Evolutionary conservation across 2,797 vertebrate species (phyloP), one percentile per base, ranked within the genome.

Genomic region (Platyrinchus mystaceus): DNA sequence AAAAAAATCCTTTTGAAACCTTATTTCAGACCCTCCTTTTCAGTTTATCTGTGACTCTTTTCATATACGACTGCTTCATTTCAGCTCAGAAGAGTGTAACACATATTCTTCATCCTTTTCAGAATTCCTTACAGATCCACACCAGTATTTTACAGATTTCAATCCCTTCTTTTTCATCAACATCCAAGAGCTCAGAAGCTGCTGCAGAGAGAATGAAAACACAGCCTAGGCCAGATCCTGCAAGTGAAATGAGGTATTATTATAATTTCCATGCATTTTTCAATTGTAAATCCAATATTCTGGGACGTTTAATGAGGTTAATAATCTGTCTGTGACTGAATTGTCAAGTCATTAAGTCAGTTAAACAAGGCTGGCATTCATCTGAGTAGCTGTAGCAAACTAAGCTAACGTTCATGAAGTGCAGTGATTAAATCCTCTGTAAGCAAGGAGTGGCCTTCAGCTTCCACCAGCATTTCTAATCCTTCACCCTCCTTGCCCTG

Each of bases 101-200:
- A 14, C 1, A 1, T 14, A 28, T 43, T 87, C 84, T 66, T 77
- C 11, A 8, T 90, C 71, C 34, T 88, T 91, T 92, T 56, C 70
- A 91, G 96, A 89, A 87, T 89, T 93, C 84, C 10, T 89, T 97
- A 47, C 96, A 98, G 95, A 94, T 98, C 81, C 98, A 98, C 68
- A 97, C 95, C n/a, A 98, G 97, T 83, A 77, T 98, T 85, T 94
- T 98, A 63, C 98, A 98, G 94, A 98, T 98, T 91, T 95, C 97
- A 59, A 88, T 96, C 60, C 98, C 98, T 52, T 98, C 98, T 53
- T 95, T 98, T 49, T 97, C 97, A 18, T 95, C 98, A 30, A 59
- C 96, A 8, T 77, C 97, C 79, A 76, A 97, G 97, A 59, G 24
- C 59, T 49, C 97, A 79, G 97, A 98, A 89, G 69, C 60, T 43